A percentile compares a stretch with the other conserved stretches of the same genome.
These are phyloP conservation scores for Eupithecia tripunctaria DNA, from an alignment of 2,888 invertebrate species.

Conservation along the genomic window DNA sequence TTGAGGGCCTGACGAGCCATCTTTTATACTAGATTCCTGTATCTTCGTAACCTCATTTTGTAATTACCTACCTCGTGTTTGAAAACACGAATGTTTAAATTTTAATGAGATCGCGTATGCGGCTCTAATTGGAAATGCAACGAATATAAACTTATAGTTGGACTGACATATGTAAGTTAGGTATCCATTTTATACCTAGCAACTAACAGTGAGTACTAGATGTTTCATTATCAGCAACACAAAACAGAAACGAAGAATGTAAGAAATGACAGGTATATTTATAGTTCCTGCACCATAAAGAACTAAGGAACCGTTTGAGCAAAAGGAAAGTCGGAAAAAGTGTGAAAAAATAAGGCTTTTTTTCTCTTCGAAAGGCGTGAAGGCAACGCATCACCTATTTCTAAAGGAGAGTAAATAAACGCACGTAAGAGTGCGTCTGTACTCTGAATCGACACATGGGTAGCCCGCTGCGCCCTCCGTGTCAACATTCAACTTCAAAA, in stretches of 20 bases:
- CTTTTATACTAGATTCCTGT: slow-evolving; percentile 52
- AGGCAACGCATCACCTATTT: slow-evolving; percentile 77
- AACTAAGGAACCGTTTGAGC: slow-evolving; percentile 38
- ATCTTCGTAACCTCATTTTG: slow-evolving; percentile 45
- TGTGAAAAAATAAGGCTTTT: slow-evolving; percentile 67
- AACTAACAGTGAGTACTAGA: neutral
- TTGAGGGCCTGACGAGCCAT: slow-evolving; percentile 56
- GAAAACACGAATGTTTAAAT: slow-evolving; percentile 16
- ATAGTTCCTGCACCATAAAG: neutral
- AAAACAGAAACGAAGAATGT: slow-evolving; percentile 11
- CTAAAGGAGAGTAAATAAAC: slow-evolving; percentile 79
- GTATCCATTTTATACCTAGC: neutral
- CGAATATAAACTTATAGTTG: neutral
- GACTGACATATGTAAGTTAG: neutral
- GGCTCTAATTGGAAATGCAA: slow-evolving; percentile 1
- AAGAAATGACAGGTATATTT: slow-evolving; percentile 8
- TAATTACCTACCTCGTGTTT: slow-evolving; percentile 28
- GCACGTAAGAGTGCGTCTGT: slow-evolving; percentile 75
- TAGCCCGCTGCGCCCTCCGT: slow-evolving; percentile 40
- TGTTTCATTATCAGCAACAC: neutral
- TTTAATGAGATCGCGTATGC: slow-evolving; percentile 23
- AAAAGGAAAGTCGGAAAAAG: slow-evolving; percentile 53
- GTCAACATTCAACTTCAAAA: slow-evolving; percentile 53
- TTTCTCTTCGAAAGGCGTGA: slow-evolving; percentile 68
- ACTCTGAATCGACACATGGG: slow-evolving; percentile 75